Base-by-base conservation (phyloP, 2,888 invertebrate species). In the Pherbina coryleti region DNA sequence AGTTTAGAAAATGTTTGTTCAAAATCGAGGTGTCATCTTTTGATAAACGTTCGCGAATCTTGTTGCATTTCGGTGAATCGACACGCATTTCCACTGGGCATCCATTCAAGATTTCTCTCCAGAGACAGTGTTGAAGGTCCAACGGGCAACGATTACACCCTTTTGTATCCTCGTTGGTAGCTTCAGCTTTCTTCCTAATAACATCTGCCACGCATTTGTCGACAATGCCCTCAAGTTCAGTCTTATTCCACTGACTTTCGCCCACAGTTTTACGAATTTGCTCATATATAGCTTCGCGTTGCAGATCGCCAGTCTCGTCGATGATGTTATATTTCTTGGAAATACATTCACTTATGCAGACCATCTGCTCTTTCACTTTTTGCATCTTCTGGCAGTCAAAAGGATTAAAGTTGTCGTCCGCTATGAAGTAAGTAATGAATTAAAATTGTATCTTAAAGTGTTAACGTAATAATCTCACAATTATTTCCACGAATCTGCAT, bases 51-150 rank as follows among this genome's bases (percentile, higher is more conserved):
- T 83, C 83, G 3, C 84, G 79, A 9, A 84, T 81, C 74, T 83
- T 84, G 34, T 81, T 82, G 25, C 86, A 86, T 31, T 82, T 82
- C 0, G 76, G 75, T n/a, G 78, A 79, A 31, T 83, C 77, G 4
- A 82, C 66, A 70, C 82, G 85, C 44, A 82, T 74, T 0, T 86
- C 84, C 25, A 79, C 81, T 17, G 85, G 85, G 28, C 85, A 86
- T 3, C 82, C 82, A 17, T 78, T 79, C 3, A 82, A 78, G 37
- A 82, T 82, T 79, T 84, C 82, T 69, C 79, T 80, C 83, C 83
- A 84, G 17, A 84, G 67, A 51, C 85, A 86, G 31, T 83, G 81
- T 14, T 81, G 81, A 17, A 85, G 80, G 34, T 82, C 79, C 78
- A 84, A 70, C 11, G 84, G 81, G 2, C 62, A 51, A 57, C 72